Evolutionary conservation across 2,797 vertebrate genomes (phyloP), one percentile per base, ranked within the genome.

Genomic region (Sebastes jordani): DNA sequence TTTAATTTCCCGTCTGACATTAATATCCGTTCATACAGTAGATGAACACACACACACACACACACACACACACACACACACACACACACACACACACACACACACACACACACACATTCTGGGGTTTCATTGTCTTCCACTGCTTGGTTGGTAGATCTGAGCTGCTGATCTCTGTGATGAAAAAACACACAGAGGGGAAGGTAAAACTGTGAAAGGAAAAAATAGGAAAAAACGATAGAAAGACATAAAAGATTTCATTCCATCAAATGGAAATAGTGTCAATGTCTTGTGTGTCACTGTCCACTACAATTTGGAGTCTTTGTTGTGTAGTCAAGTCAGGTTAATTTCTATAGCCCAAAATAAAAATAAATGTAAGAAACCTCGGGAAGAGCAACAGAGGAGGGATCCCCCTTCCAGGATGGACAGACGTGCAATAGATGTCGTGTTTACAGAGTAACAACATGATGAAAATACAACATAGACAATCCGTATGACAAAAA

Each of bases 1-100:
- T 91, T 91, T 90, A 89, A 92, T 91, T 89, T 89, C 91, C 91
- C 71, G 74, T 87, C 84, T 77, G 84, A 84, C 73, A 74, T 84
- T 90, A 87, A 92, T 91, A 90, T 92, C 91, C 85, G 78, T 76
- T 84, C 52, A 16, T 16, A 67, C 27, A 52, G 42, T 67, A 71
- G 78, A 80, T 59, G 54, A 81, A 54, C 52, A 55, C 16, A 55
- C 59, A 69, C 32, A 55, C 52, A 69, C 49, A 18, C 38, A 61
- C 59, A 32, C 20, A 8, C n/a, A 66, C 71, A 71, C 36, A 52
- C 52, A 69, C 49, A 18, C 29, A 29, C 29, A 54, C 52, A 55
- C 16, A 55, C 59, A 69, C 32, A 55, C 52, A 69, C 49, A 18
- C 36, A 61, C 59, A 32, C 20, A 8, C n/a, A 66, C 71, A 71